Percentiles rank a stretch among this genome's conserved stretches.
phyloP scores from a whole-genome alignment of 2,888 invertebrate species.

The Lasiommata megera region DNA sequence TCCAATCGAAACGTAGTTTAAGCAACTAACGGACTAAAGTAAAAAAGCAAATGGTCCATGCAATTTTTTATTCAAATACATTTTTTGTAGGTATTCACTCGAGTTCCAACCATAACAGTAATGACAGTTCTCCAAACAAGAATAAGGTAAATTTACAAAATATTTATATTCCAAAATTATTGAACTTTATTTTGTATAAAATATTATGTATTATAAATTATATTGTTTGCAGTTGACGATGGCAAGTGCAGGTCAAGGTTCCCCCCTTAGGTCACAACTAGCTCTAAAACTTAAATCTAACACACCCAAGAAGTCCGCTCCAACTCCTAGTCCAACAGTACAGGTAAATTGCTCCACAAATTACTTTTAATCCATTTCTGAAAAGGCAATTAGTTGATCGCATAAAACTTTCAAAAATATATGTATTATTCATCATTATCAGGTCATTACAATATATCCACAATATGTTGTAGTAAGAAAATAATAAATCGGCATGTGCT shows the following conservation, averaged over 20 bases:
- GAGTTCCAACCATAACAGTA: slow-evolving; percentile 68
- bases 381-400: no score
- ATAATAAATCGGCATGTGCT: not conserved
- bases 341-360: slow-evolving; percentile 49
- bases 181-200: no score
- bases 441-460: no score
- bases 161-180: no score
- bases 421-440: no score
- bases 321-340: slow-evolving; percentile 70
- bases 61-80: not conserved
- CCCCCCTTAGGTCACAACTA: slow-evolving; percentile 86
- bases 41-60: no score
- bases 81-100: slow-evolving; percentile 56
- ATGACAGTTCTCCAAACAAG: slow-evolving; percentile 73
- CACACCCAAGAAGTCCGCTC: slow-evolving; percentile 73
- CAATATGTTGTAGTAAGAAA: no score
- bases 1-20: no score
- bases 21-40: no score
- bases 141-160: slow-evolving; percentile 52
- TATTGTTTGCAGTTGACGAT: slow-evolving; percentile 60
- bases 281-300: slow-evolving; percentile 85
- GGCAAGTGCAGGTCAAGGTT: slow-evolving; percentile 85
- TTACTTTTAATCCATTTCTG: not conserved
- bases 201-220: no score
- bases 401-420: no score